Conservation (phyloP, 2,888 invertebrate species). For the Seira sanloemensis region DNA sequence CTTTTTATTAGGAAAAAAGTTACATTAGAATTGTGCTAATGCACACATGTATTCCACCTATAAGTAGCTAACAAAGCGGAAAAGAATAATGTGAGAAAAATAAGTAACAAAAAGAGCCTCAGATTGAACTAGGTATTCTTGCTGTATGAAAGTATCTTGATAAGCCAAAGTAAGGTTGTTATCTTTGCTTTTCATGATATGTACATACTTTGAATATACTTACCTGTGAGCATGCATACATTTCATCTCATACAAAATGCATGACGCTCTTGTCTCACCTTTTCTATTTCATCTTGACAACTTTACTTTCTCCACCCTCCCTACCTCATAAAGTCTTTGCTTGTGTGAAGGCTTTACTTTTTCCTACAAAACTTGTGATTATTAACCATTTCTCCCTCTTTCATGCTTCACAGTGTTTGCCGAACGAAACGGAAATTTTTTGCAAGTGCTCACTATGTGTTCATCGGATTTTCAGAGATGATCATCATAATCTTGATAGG, state of each 20-base stretch:
- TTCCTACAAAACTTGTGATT: too few species aligned
- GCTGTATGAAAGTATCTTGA: too few species aligned
- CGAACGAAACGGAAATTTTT: background rate
- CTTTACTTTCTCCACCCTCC: slow-evolving; percentile 26
- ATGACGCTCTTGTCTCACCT: slow-evolving; percentile 53
- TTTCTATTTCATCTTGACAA: slow-evolving; percentile 41
- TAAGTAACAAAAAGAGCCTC: background rate
- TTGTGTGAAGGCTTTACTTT: background rate
- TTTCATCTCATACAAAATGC: slow-evolving; percentile 55
- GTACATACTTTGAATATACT: too few species aligned
- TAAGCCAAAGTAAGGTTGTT: too few species aligned
- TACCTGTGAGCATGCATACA: slow-evolving; percentile 31
- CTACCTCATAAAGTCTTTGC: slow-evolving; percentile 24
- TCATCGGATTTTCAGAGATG: too few species aligned
- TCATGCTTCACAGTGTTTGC: too few species aligned
- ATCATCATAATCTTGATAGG: background rate
- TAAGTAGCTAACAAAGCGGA: background rate
- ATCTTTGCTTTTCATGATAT: too few species aligned
- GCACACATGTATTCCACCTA: background rate
- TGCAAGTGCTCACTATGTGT: too few species aligned
- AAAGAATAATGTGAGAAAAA: background rate
- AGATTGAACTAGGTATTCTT: too few species aligned
- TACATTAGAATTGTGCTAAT: background rate
- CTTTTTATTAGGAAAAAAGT: background rate
- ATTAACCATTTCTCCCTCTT: too few species aligned